Conservation (phyloP, 2,113 vertebrate species). For the Crotalus helleri region DNA sequence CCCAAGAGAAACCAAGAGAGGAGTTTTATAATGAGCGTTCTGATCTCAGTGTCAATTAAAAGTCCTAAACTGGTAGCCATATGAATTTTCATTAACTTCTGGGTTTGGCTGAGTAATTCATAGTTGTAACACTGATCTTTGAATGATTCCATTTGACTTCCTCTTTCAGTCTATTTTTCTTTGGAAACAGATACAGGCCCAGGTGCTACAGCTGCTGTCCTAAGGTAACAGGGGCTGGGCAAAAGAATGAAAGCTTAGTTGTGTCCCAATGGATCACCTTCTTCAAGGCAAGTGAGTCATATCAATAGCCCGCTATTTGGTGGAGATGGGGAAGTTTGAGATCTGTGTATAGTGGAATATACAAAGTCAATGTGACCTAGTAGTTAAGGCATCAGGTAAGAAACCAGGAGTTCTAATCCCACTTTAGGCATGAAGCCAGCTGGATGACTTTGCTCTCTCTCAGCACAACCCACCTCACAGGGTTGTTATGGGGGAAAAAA, state of each 20-base stretch:
- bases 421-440: neutral
- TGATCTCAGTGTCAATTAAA: neutral
- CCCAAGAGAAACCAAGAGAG: neutral
- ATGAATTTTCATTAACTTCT: conserved; percentile 4
- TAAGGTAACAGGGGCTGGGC: neutral
- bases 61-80: neutral
- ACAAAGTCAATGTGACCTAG: neutral
- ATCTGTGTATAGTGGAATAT: neutral
- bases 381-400: neutral
- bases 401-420: neutral
- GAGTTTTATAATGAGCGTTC: neutral
- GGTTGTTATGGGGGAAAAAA: neutral
- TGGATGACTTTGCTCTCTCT: neutral
- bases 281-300: neutral
- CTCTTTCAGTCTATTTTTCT: neutral
- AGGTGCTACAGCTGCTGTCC: neutral
- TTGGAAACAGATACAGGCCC: neutral
- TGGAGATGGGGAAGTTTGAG: neutral
- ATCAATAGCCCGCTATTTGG: neutral
- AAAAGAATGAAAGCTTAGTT: neutral
- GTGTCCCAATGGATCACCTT: neutral
- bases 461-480: neutral
- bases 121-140: neutral
- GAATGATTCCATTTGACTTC: neutral
- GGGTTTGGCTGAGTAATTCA: neutral